Base-by-base conservation (phyloP, 2,113 vertebrate genomes). In the Neodontobutis hainanensis region DNA sequence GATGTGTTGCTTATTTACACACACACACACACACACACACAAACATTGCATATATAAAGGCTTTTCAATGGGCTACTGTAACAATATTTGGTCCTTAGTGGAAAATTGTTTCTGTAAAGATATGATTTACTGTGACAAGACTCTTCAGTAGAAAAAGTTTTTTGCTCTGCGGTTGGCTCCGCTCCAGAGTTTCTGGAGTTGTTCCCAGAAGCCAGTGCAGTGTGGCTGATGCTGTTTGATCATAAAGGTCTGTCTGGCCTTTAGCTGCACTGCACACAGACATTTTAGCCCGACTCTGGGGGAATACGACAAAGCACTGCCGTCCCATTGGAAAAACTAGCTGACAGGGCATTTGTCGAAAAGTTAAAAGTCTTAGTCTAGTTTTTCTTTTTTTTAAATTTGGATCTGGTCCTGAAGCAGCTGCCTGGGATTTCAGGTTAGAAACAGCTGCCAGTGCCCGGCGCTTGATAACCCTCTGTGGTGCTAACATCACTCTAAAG, bases 181-280 rank as follows among this genome's bases (percentile, higher is more conserved):
- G 51, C 55, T 69, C 42, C 53, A 15, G 49, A 65, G 57, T 57
- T 71, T 67, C 45, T 81, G 65, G 40, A 80, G 59, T 55, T 66
- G 63, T 73, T 77, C 72, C 76, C 77, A 65, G 70, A 86, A 81
- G 74, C 65, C 50, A 71, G 27, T 65, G 70, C 80, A 65, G 64
- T 77, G 65, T 48, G 74, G 73, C 61, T 74, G 64, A 65, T 75
- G 76, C 61, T 0, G 9, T 79, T 85, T 81, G 80, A 82, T 88
- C 79, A 78, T 80, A 81, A 84, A 81, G 79, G 73, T 84, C 75
- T 77, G 52, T 55, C 74, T 82, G 66, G 27, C 61, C 81, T 78
- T 76, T 66, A 80, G 75, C 78, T 73, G 47, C 65, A 63, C 73
- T 67, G 46, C 53, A 40, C 53, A 51, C 55, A 77, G 66, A 78